Evolutionary conservation across 2,797 vertebrate species (phyloP), one percentile per base, ranked within the genome.

Genomic region (Takifugu ocellatus): DNA sequence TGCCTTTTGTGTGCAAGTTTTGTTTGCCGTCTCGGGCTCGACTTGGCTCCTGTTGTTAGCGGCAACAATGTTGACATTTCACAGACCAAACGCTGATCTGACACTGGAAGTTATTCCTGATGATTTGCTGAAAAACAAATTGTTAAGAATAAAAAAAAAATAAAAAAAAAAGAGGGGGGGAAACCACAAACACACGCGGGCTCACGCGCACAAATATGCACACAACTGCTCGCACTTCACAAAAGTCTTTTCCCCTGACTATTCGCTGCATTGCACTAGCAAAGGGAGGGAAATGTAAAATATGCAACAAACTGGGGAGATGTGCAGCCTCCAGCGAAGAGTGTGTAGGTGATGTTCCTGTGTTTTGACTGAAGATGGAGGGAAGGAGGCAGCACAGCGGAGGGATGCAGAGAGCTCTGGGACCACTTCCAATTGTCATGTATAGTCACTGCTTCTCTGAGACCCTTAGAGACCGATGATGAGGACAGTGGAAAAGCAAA

Each of bases 101-200:
- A 88, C 88, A 86, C 77, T 73, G 82, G 82, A 87, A 88, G 85
- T 87, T 87, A 80, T 79, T 84, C 79, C 84, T 84, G 84, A 85
- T 86, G 86, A 90, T 89, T 89, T 90, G 84, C 84, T 81, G 86
- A 83, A 87, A 91, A 90, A 89, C 85, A 90, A 84, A 89, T 90
- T 54, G 85, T 83, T 75, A 79, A 72, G 72, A 72, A 78, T 86
- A 63, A 58, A 60, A 57, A 44, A 25, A 24, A 45, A 57, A 58
- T 54, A 46, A 51, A 6, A 47, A 12, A 26, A n/a, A 45, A 9
- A 45, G 14, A 4, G 14, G 17, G 44, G 5, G 44, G 14, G 42
- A 25, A 36, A 58, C 39, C 54, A 61, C 54, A 49, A 46, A 54
- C 33, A 64, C 49, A 16, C 49, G 36, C 39, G 48, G 49, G 36